phyloP scores from a whole-genome alignment of 1,140 invertebrate species.

The Drosophila ironensis region DNA sequence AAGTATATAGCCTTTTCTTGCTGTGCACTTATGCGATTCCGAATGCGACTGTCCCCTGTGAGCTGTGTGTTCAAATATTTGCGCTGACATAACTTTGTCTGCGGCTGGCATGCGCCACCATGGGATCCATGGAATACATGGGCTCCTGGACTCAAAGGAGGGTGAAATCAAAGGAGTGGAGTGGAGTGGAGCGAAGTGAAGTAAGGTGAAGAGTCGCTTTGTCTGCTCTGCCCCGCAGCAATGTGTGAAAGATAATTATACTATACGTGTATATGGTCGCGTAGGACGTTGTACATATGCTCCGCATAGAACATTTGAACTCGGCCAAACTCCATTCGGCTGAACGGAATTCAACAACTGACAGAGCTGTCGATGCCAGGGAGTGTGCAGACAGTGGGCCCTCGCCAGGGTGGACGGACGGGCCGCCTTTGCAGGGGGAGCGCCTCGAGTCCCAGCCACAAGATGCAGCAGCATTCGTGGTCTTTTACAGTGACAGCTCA shows the following conservation, averaged over 20 bases:
- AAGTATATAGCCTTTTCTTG: no score
- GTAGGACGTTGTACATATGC: no score
- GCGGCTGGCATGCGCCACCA: slow-evolving; percentile 60
- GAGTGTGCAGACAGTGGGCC: slow-evolving; percentile 12
- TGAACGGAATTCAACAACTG: no score
- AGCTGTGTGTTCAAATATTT: slow-evolving; percentile 73
- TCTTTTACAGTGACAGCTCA: slow-evolving; percentile 59
- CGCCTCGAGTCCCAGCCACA: slow-evolving; percentile 51
- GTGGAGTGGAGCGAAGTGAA: slow-evolving; percentile 3
- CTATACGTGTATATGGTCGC: slow-evolving; percentile 69
- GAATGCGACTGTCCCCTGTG: slow-evolving; percentile 34
- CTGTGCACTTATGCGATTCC: no score
- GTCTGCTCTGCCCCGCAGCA: slow-evolving; percentile 47
- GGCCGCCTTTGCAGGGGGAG: neutral
- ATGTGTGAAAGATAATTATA: slow-evolving; percentile 76
- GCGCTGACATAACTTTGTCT: slow-evolving; percentile 78
- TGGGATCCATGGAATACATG: no score
- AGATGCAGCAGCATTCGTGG: slow-evolving; percentile 47
- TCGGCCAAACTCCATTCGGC: no score
- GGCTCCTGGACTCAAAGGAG: no score
- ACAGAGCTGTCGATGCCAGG: slow-evolving; percentile 7
- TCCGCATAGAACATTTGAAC: no score
- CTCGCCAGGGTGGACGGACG: slow-evolving; percentile 29
- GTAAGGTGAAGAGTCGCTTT: slow-evolving; percentile 35
- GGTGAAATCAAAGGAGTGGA: neutral